phyloP scores from a whole-genome alignment of 1,140 invertebrate genomes.

The Dryas iulia region DNA sequence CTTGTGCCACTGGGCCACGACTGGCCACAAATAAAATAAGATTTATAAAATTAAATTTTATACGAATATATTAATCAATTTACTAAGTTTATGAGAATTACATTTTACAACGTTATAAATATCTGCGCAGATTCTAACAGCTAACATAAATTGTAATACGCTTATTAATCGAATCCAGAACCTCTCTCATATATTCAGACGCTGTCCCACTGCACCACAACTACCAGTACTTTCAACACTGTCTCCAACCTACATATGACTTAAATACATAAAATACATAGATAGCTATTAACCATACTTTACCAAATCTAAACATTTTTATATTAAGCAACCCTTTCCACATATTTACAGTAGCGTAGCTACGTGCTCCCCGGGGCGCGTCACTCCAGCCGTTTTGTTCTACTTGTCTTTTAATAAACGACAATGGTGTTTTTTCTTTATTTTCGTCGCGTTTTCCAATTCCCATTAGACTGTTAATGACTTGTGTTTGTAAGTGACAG shows the following conservation, averaged over 20 bases:
- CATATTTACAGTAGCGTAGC: neutral
- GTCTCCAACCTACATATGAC: neutral
- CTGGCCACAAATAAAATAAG: no score
- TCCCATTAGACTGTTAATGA: conserved; percentile 60
- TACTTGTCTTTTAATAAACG: conserved; percentile 46
- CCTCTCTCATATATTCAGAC: no score
- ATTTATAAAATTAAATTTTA: no score
- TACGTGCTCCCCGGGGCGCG: conserved; percentile 38
- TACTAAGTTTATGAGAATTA: no score
- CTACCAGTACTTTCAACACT: no score
- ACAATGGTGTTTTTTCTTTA: conserved; percentile 44
- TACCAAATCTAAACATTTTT: neutral
- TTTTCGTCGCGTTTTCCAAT: conserved; percentile 58
- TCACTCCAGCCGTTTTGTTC: conserved; percentile 37
- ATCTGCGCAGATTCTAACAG: no score
- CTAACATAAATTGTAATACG: no score
- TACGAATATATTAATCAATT: no score
- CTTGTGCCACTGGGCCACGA: no score
- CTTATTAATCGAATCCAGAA: no score
- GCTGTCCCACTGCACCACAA: no score
- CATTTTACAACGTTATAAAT: no score
- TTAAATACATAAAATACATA: neutral
- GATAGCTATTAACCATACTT: neutral
- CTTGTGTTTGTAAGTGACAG: conserved; percentile 37
- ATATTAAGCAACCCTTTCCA: neutral